Conservation (phyloP, 2,888 invertebrate species). For the Epirrita christyi region DNA sequence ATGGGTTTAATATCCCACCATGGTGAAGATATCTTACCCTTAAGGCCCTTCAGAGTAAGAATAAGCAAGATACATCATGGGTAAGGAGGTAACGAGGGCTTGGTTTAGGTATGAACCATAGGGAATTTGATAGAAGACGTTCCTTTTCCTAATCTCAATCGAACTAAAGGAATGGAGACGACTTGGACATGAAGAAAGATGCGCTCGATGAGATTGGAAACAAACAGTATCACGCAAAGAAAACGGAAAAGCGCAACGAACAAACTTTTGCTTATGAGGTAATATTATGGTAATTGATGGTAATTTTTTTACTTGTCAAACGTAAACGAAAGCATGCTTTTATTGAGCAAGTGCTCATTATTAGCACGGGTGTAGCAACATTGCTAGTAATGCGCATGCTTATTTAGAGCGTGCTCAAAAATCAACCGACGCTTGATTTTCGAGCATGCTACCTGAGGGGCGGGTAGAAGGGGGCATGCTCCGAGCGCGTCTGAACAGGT, state of each 20-base stretch:
- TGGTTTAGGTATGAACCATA: neutral
- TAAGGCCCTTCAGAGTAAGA: neutral
- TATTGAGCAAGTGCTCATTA: too few species aligned
- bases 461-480: neutral
- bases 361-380: too few species aligned
- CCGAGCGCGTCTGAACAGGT: neutral
- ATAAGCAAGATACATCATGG: neutral
- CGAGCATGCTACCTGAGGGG: neutral
- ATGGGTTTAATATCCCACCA: constrained; percentile 6
- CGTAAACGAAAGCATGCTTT: neutral
- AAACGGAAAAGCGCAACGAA: too few species aligned
- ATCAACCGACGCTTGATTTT: neutral
- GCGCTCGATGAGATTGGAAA: too few species aligned
- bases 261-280: too few species aligned
- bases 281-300: too few species aligned
- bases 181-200: too few species aligned
- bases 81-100: neutral
- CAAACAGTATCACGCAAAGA: too few species aligned
- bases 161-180: too few species aligned
- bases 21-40: constrained; percentile 23
- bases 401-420: neutral
- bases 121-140: too few species aligned
- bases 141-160: too few species aligned
- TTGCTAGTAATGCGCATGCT: neutral
- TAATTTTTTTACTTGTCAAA: too few species aligned